phyloP scores from a whole-genome alignment of 2,888 invertebrate genomes.

The Steinernema hermaphroditum region DNA sequence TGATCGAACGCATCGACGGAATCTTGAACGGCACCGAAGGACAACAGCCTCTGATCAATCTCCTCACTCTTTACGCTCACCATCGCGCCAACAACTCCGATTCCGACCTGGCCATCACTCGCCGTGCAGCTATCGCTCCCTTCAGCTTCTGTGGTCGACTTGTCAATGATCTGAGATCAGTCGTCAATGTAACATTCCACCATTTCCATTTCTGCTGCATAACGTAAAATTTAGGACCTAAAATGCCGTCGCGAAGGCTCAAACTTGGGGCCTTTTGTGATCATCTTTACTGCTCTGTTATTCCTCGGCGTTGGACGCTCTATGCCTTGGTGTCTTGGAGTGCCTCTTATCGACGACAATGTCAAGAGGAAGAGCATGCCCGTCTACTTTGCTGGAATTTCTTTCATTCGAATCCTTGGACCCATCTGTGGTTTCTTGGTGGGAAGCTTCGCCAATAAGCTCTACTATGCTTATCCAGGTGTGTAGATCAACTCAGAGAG shows the following conservation, averaged over 20 bases:
- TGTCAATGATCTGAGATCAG: slow-evolving; percentile 56
- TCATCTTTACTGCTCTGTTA: slow-evolving; percentile 62
- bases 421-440: slow-evolving; percentile 66
- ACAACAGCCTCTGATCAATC: slow-evolving; percentile 30
- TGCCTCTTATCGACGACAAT: slow-evolving; percentile 66
- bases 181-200: slow-evolving; percentile 45
- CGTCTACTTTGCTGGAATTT: slow-evolving; percentile 65
- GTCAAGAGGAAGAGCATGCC: slow-evolving; percentile 64
- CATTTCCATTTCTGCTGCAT: slow-evolving; percentile 8
- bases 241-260: slow-evolving; percentile 53
- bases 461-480: slow-evolving; percentile 58
- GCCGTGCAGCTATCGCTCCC: slow-evolving; percentile 57
- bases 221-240: slow-evolving; percentile 39
- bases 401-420: slow-evolving; percentile 65
- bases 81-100: slow-evolving; percentile 34
- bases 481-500: not conserved
- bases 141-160: slow-evolving; percentile 60
- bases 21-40: slow-evolving; percentile 38
- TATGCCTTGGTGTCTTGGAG: slow-evolving; percentile 65
- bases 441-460: slow-evolving; percentile 60
- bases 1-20: slow-evolving; percentile 34
- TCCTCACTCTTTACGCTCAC: slow-evolving; percentile 32
- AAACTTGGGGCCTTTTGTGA: slow-evolving; percentile 56
- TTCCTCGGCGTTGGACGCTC: slow-evolving; percentile 63
- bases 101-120: slow-evolving; percentile 37